Evolutionary conservation across 2,113 vertebrate species (phyloP).

Genomic region (Psittacula cyanocephala): DNA sequence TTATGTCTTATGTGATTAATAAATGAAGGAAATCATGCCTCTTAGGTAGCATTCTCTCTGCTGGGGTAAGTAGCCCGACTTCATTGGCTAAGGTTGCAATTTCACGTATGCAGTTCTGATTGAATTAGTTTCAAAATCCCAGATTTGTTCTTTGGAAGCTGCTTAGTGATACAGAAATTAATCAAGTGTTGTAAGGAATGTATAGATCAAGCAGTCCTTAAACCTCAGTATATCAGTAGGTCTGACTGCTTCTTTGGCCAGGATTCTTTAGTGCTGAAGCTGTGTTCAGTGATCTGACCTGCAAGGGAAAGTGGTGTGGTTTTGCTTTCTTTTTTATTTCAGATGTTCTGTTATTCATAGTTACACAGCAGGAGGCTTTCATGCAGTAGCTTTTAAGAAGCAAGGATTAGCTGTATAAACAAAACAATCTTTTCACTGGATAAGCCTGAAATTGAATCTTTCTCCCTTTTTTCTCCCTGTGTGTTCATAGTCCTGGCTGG

Average conservation of each 20-base stretch:
- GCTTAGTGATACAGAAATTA: neutral
- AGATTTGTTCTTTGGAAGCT: neutral
- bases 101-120: neutral
- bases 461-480: neutral
- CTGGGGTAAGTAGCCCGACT: neutral
- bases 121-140: neutral
- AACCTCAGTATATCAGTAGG: neutral
- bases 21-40: neutral
- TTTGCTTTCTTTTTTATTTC: neutral
- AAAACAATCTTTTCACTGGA: neutral
- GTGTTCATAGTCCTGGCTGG: neutral
- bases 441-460: neutral
- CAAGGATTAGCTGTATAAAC: neutral
- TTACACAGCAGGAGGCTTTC: neutral
- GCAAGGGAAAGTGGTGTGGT: neutral
- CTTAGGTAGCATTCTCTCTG: too few species aligned
- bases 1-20: neutral
- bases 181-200: rapidly evolving
- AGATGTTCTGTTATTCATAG: neutral
- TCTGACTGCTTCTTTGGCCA: neutral
- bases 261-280: rapidly evolving
- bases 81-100: neutral
- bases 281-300: rapidly evolving
- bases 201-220: neutral
- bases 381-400: neutral